phyloP scores from a whole-genome alignment of 2,797 vertebrate genomes.

The Syndactyla subalaris region DNA sequence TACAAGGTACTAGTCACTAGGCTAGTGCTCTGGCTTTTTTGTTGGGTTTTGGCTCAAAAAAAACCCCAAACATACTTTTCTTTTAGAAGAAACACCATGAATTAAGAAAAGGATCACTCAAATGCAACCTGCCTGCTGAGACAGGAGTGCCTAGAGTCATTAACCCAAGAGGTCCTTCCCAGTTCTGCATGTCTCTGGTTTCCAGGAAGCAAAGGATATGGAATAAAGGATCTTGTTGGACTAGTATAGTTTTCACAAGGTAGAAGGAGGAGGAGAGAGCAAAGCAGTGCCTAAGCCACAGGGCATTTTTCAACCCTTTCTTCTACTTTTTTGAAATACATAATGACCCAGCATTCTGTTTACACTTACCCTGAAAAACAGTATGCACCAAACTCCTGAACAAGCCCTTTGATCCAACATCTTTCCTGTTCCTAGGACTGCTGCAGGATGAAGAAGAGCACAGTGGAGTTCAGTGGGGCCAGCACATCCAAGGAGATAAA shows the following conservation, averaged over 20 bases:
- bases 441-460: not conserved
- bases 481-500: not conserved
- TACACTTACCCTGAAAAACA: not conserved
- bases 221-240: not conserved
- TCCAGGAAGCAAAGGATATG: not conserved
- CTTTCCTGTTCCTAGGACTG: not conserved
- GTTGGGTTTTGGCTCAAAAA: not conserved
- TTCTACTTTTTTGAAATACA: not conserved
- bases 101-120: not conserved
- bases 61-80: not conserved
- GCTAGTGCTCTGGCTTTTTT: not conserved
- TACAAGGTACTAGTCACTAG: not conserved
- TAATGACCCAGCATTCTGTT: not conserved
- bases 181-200: not conserved
- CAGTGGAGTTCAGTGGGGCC: not conserved
- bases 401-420: not conserved
- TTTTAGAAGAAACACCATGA: not conserved
- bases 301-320: not conserved
- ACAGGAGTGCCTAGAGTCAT: not conserved
- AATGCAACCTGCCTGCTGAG: not conserved
- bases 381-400: not conserved
- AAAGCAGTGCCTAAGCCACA: not conserved
- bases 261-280: not conserved
- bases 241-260: not conserved
- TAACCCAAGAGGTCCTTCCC: not conserved